Evolutionary conservation across 2,113 vertebrate species (phyloP).

Genomic region (Oncorhynchus gorbuscha): DNA sequence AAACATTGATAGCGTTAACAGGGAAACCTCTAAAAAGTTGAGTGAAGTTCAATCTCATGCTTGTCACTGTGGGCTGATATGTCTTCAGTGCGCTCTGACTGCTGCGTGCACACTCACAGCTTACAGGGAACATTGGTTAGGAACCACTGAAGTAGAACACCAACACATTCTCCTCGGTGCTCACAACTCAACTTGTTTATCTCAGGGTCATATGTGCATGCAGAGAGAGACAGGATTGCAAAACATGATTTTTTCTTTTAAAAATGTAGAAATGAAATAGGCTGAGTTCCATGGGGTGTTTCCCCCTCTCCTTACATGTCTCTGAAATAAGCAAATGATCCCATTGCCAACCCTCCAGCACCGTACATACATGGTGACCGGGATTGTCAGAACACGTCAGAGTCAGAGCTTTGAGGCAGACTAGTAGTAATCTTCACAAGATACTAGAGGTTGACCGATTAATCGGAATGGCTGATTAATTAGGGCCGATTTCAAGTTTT

Average conservation of each 20-base stretch:
- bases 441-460: no score
- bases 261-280: slow-evolving; percentile 2
- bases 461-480: no score
- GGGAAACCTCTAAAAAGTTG: no score
- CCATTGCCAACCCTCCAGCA: neutral
- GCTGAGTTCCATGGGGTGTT: slow-evolving; percentile 7
- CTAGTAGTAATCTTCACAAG: neutral
- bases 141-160: no score
- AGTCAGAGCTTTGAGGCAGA: neutral
- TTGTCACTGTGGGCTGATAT: no score
- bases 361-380: neutral
- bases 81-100: no score
- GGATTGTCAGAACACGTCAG: slow-evolving; percentile 9
- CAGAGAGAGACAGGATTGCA: no score
- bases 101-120: no score
- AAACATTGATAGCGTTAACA: no score
- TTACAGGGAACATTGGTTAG: no score
- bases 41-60: no score
- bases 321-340: slow-evolving; percentile 4
- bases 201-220: neutral
- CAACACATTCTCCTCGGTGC: neutral
- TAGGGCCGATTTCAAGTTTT: no score
- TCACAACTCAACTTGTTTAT: neutral
- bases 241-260: neutral
- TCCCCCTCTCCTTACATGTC: neutral